Percentiles rank a stretch among this genome's conserved stretches.
These are phyloP conservation scores for Oopsacas minuta DNA, from an alignment of 37 sponge, comb jelly and placozoan species.

Conservation along the genomic window DNA sequence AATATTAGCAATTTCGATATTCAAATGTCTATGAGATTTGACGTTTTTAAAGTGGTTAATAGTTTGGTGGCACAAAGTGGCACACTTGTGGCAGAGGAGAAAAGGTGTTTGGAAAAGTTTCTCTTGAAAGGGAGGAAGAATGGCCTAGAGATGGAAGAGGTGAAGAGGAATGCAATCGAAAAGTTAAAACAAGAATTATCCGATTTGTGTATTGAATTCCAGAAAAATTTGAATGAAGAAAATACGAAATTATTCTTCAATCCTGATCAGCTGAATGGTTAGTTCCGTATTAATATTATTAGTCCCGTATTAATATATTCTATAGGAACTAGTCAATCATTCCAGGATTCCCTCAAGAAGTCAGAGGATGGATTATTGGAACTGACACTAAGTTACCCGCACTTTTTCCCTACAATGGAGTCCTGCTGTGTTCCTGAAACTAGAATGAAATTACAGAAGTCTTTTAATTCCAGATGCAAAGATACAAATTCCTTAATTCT, in stretches of 20 bases:
- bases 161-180: background rate
- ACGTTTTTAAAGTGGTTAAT: background rate
- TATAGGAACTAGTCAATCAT: background rate
- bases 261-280: conserved; percentile 22
- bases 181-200: conserved; percentile 24
- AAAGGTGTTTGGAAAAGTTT: conserved; percentile 22
- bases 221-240: conserved; percentile 31
- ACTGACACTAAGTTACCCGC: conserved; percentile 36
- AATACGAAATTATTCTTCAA: conserved; percentile 23
- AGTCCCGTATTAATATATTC: background rate
- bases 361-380: conserved; percentile 21
- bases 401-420: conserved; percentile 27
- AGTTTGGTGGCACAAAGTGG: background rate
- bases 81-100: conserved; percentile 20
- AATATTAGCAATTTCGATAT: conserved; percentile 4
- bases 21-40: background rate
- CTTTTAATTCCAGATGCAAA: conserved; percentile 35
- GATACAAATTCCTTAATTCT: conserved; percentile 25
- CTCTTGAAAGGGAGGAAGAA: conserved; percentile 27
- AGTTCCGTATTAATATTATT: background rate
- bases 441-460: conserved; percentile 2
- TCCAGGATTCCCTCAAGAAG: background rate
- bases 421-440: conserved; percentile 21
- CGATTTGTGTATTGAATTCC: conserved; percentile 24
- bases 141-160: conserved; percentile 12